Evolutionary conservation across 2,888 invertebrate genomes (phyloP), one percentile per base, ranked within the genome.

Genomic region (Lasioglossum villosulum): DNA sequence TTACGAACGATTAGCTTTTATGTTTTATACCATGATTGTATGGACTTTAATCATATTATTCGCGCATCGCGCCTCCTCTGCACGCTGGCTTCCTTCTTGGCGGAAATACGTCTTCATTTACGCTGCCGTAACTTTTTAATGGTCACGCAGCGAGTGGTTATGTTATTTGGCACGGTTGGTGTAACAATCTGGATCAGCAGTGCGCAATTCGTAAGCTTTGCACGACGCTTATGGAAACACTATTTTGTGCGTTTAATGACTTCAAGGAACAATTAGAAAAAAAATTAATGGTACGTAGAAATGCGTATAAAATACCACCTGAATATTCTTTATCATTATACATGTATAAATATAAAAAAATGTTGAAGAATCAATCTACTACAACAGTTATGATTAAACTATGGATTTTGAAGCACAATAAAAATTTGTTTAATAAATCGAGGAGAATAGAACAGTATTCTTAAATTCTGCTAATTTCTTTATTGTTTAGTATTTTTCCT

Each of bases 121-220:
- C 87, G 88, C 88, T 86, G 86, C 88, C 92, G 91, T 92, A 93
- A 93, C 59, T 92, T 93, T 92, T 93, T 93, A 93, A 92, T 92
- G 91, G 92, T 83, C 90, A 84, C 86, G 78, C 78, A 39, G 66
- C 80, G 82, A 84, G 78, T 78, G 83, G 88, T 81, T 84, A 56
- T 56, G 78, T 79, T 87, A 71, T 86, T 90, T 86, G 90, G 63
- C 75, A 76, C 68, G 70, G 71, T 68, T 80, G 71, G 77, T 59
- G 82, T 52, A 74, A 73, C 66, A 37, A 73, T 48, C 59, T 75
- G 37, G 63, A 75, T 71, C 76, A 63, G 56, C 27, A 27, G 42
- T 2, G 59, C 4, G 75, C 42, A 30, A 39, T 75, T 75, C 30
- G 19, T 27, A 27, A 63, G 27, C 75, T 63, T n/a, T 19, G 10